Base-by-base conservation (phyloP, 2,888 invertebrate species). In the Cryptophagus acutangulus region DNA sequence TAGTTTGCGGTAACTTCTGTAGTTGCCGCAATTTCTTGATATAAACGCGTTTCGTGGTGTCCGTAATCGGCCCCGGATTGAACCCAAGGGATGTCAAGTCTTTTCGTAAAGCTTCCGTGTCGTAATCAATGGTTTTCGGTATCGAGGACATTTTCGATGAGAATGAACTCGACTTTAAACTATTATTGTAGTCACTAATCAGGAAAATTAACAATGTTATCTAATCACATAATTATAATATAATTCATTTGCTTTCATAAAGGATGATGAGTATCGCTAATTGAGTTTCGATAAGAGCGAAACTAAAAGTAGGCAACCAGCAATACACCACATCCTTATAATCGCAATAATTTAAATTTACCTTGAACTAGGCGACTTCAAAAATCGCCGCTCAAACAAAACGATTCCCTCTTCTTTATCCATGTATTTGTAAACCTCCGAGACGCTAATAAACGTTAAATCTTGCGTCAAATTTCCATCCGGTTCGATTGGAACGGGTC, bases 41-140 rank as follows among this genome's bases (percentile, higher is more conserved):
- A 60, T 93, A 93, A 5, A 90, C 66, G 1, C 78, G 75, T 52
- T 86, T 83, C 0, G 92, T 93, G 2, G 79, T 77, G 9, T 76
- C 71, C 1, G 84, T 84, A 51, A 93, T 84, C 2, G 93, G 93
- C 0, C 93, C 93, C 5, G 71, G 73, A 51, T 82, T 79, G 43
- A 56, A 69, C 0, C 90, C 90, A 12, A 79, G 71, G 4, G 70
- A 66, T 0, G 76, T 73, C 24, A 91, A 67, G 56, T 83, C 83
- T 0, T 74, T 71, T 31, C 84, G 70, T 2, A 89, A 66, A 0
- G 76, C 74, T 46, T 79, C 77, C 10, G 82, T 79, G 55, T 85
- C 84, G 50, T 80, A 84, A 49, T 81, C 78, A 15, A 81, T 64
- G 0, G 78, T 75, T 0, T 77, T 61, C 0, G 82, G 81, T 0